phyloP scores from a whole-genome alignment of 2,113 vertebrate genomes.

The Etheostoma spectabile region DNA sequence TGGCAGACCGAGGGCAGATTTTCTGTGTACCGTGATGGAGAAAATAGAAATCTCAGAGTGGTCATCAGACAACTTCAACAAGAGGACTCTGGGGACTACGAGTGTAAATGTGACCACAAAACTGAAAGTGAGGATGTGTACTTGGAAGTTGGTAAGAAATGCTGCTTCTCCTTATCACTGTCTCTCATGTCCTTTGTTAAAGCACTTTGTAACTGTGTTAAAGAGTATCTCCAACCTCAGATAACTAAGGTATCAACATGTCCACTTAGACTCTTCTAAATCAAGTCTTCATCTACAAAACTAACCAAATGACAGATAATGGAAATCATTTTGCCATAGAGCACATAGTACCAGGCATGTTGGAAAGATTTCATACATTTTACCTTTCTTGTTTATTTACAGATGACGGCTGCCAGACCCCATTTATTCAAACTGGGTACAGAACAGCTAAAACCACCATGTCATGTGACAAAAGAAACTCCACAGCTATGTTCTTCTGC shows the following conservation, averaged over 20 bases:
- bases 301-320: too few species aligned
- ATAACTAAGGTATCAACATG: too few species aligned
- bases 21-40: not conserved
- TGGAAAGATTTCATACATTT: too few species aligned
- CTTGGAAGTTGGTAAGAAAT: not conserved
- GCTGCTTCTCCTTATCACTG: not conserved
- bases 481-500: not conserved
- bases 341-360: too few species aligned
- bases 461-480: not conserved
- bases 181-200: not conserved
- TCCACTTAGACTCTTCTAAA: too few species aligned
- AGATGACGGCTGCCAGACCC: rapidly evolving
- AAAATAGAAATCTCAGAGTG: not conserved
- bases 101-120: not conserved
- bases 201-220: too few species aligned
- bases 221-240: too few species aligned
- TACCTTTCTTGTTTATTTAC: too few species aligned
- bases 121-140: not conserved
- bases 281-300: too few species aligned
- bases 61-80: rapidly evolving
- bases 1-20: not conserved
- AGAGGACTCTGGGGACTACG: rapidly evolving
- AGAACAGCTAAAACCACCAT: not conserved
- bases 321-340: too few species aligned
- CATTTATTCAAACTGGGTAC: rapidly evolving